A percentile compares a stretch with the other conserved stretches of the same genome.
Conservation (phyloP, 2,797 vertebrate species). For the Xiphorhynchus erythropygius region DNA sequence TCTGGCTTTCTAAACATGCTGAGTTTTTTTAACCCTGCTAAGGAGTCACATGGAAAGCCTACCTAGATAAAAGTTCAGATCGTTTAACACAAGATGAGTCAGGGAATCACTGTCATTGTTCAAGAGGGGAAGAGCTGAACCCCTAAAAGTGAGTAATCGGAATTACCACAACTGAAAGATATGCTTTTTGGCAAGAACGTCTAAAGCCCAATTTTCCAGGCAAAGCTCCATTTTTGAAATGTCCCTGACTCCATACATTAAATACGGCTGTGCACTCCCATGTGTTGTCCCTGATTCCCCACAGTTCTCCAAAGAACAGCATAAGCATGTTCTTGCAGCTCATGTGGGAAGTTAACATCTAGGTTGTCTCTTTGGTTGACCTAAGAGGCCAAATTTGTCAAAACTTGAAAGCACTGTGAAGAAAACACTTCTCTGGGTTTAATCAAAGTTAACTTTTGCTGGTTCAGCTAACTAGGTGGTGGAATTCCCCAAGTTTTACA, state of each 20-base stretch:
- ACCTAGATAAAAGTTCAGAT: neutral
- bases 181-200: neutral
- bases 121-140: neutral
- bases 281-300: neutral
- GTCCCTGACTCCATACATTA: neutral
- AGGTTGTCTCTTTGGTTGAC: conserved; percentile 44
- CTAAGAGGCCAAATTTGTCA: conserved; percentile 41
- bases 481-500: conserved; percentile 58
- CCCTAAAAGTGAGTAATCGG: neutral
- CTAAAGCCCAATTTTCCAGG: neutral
- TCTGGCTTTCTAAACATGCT: neutral
- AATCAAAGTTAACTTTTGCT: conserved; percentile 31
- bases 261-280: neutral
- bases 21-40: neutral
- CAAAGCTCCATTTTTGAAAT: conserved; percentile 10
- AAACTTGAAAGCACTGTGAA: conserved; percentile 26
- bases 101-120: neutral
- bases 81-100: neutral
- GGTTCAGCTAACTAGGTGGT: conserved; percentile 56
- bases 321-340: conserved; percentile 6
- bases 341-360: neutral
- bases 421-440: conserved; percentile 39
- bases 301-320: neutral
- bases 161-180: conserved; percentile 5
- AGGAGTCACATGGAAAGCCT: neutral